Evolutionary conservation across 1,140 invertebrate genomes (phyloP).

Genomic region (Drusus annulatus): DNA sequence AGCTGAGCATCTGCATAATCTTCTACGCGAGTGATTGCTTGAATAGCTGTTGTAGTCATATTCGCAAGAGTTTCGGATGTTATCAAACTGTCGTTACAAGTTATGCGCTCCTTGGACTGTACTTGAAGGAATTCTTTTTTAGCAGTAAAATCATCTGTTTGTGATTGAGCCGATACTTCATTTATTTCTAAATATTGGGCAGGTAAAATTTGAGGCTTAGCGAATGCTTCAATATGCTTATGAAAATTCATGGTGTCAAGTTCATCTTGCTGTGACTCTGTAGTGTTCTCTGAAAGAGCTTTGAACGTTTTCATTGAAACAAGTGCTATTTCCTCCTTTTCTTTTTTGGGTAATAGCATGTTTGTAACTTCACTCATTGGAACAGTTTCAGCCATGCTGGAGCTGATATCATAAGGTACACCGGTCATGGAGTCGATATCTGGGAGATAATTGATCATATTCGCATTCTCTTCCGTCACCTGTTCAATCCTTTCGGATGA

Average conservation of each 20-base stretch:
- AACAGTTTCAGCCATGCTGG: slow-evolving; percentile 66
- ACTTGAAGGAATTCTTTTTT: slow-evolving; percentile 69
- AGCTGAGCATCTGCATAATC: slow-evolving; percentile 72
- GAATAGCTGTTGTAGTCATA: slow-evolving; percentile 63
- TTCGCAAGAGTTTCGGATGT: slow-evolving; percentile 72
- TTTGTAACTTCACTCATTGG: slow-evolving; percentile 69
- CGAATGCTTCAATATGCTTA: slow-evolving; percentile 65
- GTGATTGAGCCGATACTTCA: slow-evolving; percentile 73
- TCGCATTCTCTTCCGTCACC: slow-evolving; percentile 63
- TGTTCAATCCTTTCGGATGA: slow-evolving; percentile 61
- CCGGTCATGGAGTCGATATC: slow-evolving; percentile 31
- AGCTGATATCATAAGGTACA: slow-evolving; percentile 40
- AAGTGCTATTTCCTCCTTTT: slow-evolving; percentile 68
- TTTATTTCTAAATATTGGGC: slow-evolving; percentile 75
- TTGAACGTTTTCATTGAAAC: slow-evolving; percentile 72
- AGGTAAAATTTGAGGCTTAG: slow-evolving; percentile 71
- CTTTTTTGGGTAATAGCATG: slow-evolving; percentile 67
- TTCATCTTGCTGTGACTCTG: slow-evolving; percentile 73
- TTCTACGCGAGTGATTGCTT: slow-evolving; percentile 61
- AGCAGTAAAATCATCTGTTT: slow-evolving; percentile 70
- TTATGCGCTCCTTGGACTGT: slow-evolving; percentile 70
- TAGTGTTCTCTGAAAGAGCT: slow-evolving; percentile 70
- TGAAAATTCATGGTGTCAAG: slow-evolving; percentile 62
- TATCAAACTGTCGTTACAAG: slow-evolving; percentile 74
- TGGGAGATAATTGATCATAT: slow-evolving; percentile 47